Evolutionary conservation across 2,797 vertebrate species (phyloP).

Genomic region (Girardinus metallicus): DNA sequence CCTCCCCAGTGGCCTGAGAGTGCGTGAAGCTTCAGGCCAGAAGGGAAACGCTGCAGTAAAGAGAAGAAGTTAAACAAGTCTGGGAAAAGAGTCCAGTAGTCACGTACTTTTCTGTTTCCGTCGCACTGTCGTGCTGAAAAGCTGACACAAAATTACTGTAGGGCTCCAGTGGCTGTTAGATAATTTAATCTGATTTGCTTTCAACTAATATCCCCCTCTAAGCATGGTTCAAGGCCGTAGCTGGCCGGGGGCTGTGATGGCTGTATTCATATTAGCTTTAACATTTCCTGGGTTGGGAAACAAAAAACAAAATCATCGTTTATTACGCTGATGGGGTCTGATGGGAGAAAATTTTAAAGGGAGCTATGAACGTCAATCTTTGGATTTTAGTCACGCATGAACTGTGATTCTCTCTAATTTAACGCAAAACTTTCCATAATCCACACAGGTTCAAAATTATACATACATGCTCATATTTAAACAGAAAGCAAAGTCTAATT

Average conservation of each 20-base stretch:
- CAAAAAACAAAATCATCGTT: background rate
- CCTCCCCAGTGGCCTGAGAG: slow-evolving; percentile 6
- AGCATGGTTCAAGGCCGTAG: slow-evolving; percentile 50
- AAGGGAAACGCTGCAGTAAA: slow-evolving; percentile 13
- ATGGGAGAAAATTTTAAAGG: background rate
- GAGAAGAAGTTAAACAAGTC: slow-evolving; percentile 17
- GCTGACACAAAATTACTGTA: slow-evolving; percentile 75
- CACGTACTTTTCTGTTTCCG: slow-evolving; percentile 42
- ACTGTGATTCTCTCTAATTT: background rate
- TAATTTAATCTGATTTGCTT: slow-evolving; percentile 71
- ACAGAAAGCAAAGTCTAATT: background rate
- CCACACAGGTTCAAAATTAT: background rate
- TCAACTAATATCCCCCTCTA: slow-evolving; percentile 55
- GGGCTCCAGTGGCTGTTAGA: slow-evolving; percentile 64
- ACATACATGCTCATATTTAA: background rate
- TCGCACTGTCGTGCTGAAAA: slow-evolving; percentile 45
- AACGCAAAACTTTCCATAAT: background rate
- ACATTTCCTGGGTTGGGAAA: slow-evolving; percentile 34
- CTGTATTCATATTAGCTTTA: slow-evolving; percentile 26
- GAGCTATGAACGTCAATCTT: background rate
- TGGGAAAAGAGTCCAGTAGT: slow-evolving; percentile 18
- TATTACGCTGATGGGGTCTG: background rate
- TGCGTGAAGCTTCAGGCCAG: slow-evolving; percentile 20
- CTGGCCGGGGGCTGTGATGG: slow-evolving; percentile 38
- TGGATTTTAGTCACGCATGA: background rate